These are phyloP conservation scores for Hemicentrotus pulcherrimus DNA, from an alignment of 35 echinoderm and acorn worm species.

Conservation along the genomic window DNA sequence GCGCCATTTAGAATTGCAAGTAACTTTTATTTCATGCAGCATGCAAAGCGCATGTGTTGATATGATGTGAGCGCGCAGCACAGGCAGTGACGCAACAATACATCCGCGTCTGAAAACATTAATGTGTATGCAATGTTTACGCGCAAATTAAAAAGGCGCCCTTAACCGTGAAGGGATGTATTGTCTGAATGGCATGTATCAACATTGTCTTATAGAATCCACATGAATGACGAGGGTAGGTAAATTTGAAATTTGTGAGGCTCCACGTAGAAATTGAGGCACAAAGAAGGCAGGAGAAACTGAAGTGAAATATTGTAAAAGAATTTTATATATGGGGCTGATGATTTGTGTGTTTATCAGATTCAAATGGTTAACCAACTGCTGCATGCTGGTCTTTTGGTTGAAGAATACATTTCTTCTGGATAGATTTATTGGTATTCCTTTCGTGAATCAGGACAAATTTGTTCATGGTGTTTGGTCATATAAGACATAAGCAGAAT, in stretches of 20 bases:
- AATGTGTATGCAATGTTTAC: too few species aligned
- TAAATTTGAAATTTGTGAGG: background rate
- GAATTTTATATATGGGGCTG: background rate
- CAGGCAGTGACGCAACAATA: too few species aligned
- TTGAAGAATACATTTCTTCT: background rate
- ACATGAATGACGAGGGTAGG: too few species aligned
- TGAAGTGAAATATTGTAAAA: background rate
- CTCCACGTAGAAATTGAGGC: background rate
- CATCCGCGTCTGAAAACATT: too few species aligned
- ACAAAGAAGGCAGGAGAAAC: background rate
- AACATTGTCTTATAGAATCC: too few species aligned
- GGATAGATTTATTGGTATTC: background rate
- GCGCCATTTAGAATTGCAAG: too few species aligned
- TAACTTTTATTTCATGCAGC: too few species aligned
- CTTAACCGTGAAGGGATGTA: too few species aligned
- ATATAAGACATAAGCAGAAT: background rate
- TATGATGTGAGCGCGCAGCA: too few species aligned
- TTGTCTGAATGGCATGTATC: too few species aligned
- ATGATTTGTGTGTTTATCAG: background rate
- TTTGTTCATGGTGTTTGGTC: background rate
- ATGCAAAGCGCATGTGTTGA: too few species aligned
- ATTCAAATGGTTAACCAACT: background rate
- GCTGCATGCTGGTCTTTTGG: background rate
- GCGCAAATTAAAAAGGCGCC: too few species aligned
- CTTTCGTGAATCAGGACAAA: background rate